Conservation (phyloP, 1,140 invertebrate species). For the Ceratina australensis region DNA sequence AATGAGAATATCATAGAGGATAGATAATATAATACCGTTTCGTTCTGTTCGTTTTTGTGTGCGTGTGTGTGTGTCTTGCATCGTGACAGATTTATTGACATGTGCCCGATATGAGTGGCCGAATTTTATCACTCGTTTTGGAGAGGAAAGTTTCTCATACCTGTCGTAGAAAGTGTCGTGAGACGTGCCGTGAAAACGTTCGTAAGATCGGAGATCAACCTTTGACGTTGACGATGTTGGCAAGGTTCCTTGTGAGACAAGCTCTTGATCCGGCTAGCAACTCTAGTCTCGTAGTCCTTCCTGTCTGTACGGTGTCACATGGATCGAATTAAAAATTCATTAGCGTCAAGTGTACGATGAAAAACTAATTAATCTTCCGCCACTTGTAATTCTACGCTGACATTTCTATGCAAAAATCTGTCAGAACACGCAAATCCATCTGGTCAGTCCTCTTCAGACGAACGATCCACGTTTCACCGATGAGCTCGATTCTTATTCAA, state of each 20-base stretch:
- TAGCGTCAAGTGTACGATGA: neutral
- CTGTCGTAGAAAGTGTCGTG: neutral
- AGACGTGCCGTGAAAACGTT: neutral
- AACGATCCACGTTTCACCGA: constrained; percentile 62
- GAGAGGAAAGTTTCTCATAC: neutral
- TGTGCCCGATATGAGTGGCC: neutral
- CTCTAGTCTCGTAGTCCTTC: constrained; percentile 49
- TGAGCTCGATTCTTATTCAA: constrained; percentile 58
- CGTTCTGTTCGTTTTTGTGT: constrained; percentile 5
- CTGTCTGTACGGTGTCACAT: constrained; percentile 55
- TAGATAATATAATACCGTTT: neutral
- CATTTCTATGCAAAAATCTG: too few species aligned
- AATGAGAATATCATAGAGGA: constrained; percentile 32
- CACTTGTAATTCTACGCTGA: too few species aligned
- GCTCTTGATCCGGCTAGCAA: constrained; percentile 59
- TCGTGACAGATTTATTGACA: constrained; percentile 20
- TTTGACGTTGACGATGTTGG: neutral
- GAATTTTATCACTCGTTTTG: neutral
- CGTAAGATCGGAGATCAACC: neutral
- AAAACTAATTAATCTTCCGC: neutral
- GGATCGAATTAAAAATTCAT: constrained; percentile 36
- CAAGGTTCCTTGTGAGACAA: constrained; percentile 33
- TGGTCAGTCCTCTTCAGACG: too few species aligned
- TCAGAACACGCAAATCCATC: too few species aligned
- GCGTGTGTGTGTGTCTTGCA: constrained; percentile 25